phyloP scores from a whole-genome alignment of 2,797 vertebrate genomes.

The Hylomyscus alleni region DNA sequence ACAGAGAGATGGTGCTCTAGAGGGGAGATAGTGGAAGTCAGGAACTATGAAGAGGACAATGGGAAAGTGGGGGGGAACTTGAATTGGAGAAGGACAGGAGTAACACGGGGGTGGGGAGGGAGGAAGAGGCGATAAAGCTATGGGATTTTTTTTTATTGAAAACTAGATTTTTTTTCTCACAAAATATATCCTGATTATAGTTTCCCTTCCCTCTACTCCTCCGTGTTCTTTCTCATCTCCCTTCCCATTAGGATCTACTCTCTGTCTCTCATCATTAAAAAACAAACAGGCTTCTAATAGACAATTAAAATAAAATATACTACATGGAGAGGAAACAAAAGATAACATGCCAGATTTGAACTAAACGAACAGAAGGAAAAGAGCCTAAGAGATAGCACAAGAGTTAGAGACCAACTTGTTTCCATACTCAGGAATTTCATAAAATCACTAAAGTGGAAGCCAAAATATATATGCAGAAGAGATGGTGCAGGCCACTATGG shows the following conservation, averaged over 20 bases:
- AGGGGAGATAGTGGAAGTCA: not conserved
- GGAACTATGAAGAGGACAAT: not conserved
- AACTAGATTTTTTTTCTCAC: not conserved
- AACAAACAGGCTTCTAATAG: not conserved
- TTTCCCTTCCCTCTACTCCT: not conserved
- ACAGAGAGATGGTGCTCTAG: not conserved
- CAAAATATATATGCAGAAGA: not conserved
- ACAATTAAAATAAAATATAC: not conserved
- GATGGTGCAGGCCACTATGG: not conserved
- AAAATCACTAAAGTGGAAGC: not conserved
- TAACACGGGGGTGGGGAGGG: rapidly evolving
- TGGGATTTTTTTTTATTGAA: not conserved
- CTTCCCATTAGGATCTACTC: not conserved
- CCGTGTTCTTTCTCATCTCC: not conserved
- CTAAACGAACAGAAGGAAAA: not conserved
- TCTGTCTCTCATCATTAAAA: not conserved
- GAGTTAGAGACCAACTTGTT: not conserved
- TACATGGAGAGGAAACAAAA: not conserved
- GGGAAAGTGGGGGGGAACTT: not conserved
- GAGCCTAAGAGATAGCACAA: not conserved
- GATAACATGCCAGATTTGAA: not conserved
- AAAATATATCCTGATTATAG: not conserved
- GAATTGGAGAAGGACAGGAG: not conserved
- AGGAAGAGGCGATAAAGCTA: not conserved
- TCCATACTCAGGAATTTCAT: not conserved